Evolutionary conservation across 2,888 invertebrate species (phyloP).

Genomic region (Eupithecia insigniata): DNA sequence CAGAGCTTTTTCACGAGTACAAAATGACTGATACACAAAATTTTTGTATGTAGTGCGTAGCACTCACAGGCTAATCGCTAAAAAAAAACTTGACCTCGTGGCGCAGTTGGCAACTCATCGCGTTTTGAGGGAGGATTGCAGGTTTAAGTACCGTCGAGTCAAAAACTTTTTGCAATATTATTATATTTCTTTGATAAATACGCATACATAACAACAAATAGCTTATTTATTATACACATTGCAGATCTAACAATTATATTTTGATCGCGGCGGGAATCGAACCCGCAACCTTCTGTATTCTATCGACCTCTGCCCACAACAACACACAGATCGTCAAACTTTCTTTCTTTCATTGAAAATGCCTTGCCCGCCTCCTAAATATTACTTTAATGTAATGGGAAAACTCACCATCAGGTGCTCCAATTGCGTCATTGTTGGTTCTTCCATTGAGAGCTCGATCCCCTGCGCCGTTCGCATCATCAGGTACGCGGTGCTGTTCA

Average conservation of each 20-base stretch:
- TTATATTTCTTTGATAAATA: too few species aligned
- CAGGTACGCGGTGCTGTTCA: slow-evolving; percentile 76
- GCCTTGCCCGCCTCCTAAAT: neutral
- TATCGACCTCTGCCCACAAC: neutral
- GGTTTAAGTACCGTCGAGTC: too few species aligned
- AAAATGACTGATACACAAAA: too few species aligned
- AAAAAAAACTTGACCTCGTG: too few species aligned
- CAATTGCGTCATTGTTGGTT: slow-evolving; percentile 53
- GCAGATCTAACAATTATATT: neutral
- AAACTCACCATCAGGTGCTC: slow-evolving; percentile 62
- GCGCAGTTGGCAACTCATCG: too few species aligned
- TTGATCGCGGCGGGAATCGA: neutral
- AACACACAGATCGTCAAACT: neutral
- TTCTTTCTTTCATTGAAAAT: neutral
- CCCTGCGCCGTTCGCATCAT: slow-evolving; percentile 56
- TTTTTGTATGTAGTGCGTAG: too few species aligned
- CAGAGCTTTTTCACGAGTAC: too few species aligned
- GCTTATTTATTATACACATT: neutral
- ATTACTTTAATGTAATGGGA: neutral
- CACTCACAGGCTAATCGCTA: too few species aligned
- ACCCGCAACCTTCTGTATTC: neutral
- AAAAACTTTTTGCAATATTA: too few species aligned
- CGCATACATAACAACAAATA: too few species aligned
- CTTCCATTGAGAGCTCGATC: slow-evolving; percentile 53
- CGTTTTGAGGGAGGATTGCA: too few species aligned